phyloP scores from a whole-genome alignment of 2,113 vertebrate genomes.

The Andinoacara biseriatus region DNA sequence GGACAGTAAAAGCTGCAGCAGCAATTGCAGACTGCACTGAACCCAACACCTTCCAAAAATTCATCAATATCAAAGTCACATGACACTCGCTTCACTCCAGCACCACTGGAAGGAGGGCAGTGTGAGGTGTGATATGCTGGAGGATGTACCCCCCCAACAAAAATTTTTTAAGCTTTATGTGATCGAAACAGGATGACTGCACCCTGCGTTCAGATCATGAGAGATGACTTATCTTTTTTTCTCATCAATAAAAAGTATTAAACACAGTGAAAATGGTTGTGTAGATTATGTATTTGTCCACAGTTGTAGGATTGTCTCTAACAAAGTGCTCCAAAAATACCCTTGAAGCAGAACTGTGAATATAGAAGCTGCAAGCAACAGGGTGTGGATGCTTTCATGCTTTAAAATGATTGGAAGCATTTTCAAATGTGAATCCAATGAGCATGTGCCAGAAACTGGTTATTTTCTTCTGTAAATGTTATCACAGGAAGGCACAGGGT shows the following conservation, averaged over 20 bases:
- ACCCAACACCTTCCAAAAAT: neutral
- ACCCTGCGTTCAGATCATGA: neutral
- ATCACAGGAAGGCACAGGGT: constrained; percentile 29
- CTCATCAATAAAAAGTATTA: neutral
- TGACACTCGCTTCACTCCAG: neutral
- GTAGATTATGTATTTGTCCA: neutral
- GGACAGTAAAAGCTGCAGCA: constrained; percentile 26
- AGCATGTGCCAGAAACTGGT: neutral
- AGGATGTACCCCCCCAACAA: neutral
- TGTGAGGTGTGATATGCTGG: neutral
- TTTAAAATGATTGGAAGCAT: constrained; percentile 51
- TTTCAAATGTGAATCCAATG: neutral
- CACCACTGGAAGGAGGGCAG: neutral
- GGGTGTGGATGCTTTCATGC: constrained; percentile 24
- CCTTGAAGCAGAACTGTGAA: neutral
- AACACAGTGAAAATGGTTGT: neutral
- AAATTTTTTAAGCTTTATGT: neutral
- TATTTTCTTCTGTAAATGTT: constrained; percentile 30
- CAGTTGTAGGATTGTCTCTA: constrained; percentile 10
- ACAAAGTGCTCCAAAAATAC: neutral
- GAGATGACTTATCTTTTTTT: neutral
- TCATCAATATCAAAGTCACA: neutral
- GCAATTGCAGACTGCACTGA: constrained; percentile 19
- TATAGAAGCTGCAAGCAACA: neutral
- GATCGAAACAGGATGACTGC: neutral